Evolutionary conservation across 2,113 vertebrate genomes (phyloP).

Genomic region (Psophia crepitans): DNA sequence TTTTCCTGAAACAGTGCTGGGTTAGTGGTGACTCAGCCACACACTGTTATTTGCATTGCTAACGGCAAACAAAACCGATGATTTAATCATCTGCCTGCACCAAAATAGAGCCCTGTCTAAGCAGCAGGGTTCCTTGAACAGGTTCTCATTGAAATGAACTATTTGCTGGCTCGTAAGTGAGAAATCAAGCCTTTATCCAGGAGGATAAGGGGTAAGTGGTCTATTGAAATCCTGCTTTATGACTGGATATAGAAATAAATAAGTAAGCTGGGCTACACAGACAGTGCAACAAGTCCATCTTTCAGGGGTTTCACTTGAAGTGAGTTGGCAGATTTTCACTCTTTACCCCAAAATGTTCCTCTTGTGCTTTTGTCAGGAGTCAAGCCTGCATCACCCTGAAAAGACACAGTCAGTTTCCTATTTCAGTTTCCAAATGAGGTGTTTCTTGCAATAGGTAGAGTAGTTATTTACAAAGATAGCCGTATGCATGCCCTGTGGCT

Average conservation of each 20-base stretch:
- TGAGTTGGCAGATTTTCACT: neutral
- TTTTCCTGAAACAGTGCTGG: neutral
- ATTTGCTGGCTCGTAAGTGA: neutral
- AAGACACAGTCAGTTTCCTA: neutral
- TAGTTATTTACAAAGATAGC: neutral
- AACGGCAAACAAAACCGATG: neutral
- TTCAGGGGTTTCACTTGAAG: neutral
- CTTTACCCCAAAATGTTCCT: neutral
- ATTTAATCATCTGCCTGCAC: neutral
- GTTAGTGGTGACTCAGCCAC: neutral
- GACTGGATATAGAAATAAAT: neutral
- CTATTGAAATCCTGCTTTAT: neutral
- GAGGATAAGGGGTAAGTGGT: neutral
- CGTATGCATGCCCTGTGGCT: accelerated
- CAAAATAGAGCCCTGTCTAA: neutral
- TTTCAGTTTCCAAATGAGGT: neutral
- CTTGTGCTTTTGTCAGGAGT: neutral
- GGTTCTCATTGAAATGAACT: neutral
- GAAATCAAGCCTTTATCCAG: neutral
- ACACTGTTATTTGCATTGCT: neutral
- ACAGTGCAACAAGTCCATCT: neutral
- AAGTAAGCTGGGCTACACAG: neutral
- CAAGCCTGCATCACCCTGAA: neutral
- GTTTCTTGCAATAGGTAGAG: neutral
- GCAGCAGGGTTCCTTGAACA: neutral